Evolutionary conservation across 2,797 vertebrate genomes (phyloP), one percentile per base, ranked within the genome.

Genomic region (Tragopan temminckii): DNA sequence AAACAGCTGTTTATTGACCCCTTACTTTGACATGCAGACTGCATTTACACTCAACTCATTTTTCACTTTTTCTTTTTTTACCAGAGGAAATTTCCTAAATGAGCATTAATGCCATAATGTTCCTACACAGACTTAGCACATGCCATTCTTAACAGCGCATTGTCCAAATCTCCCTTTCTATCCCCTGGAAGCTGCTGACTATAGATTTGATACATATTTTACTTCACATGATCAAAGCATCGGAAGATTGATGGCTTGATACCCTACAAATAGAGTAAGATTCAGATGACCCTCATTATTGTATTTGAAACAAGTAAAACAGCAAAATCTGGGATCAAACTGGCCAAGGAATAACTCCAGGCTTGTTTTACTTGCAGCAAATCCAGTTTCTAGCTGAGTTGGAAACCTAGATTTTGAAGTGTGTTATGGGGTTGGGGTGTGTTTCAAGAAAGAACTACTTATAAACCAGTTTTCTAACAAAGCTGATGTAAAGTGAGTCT

Each of bases 11-110:
- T 23, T 87, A 77, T 43, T 71, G 25, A 74, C 42, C 40, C 35
- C 5, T 90, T 77, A 46, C 4, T 35, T 42, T 70, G 27, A 77
- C 33, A 64, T 42, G 25, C 9, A 66, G 23, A 46, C 50, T 63
- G 7, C 23, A 48, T 9, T 81, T 69, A n/a, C 2, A 13, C 18
- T 72, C 38, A 72, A 40, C 24, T 74, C 0, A 27, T 75, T 85
- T 71, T 53, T 75, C 33, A 64, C 8, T 38, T 67, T 42, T 74
- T 42, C 70, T 45, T 74, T 69, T 80, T 83, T 67, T 53, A 78
- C 19, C 40, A 53, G 8, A 66, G 23, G 5, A 70, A 10, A 43
- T 40, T 58, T 88, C 6, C 1, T 0, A 93, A 85, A 29, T 27
- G 29, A 29, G 11, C 3, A 0, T 2, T 75, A 13, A 45, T 8